A percentile compares a stretch with the other conserved stretches of the same genome.
Evolutionary conservation across 2,888 invertebrate species (phyloP).

Genomic region (Ecliptopera silaceata): DNA sequence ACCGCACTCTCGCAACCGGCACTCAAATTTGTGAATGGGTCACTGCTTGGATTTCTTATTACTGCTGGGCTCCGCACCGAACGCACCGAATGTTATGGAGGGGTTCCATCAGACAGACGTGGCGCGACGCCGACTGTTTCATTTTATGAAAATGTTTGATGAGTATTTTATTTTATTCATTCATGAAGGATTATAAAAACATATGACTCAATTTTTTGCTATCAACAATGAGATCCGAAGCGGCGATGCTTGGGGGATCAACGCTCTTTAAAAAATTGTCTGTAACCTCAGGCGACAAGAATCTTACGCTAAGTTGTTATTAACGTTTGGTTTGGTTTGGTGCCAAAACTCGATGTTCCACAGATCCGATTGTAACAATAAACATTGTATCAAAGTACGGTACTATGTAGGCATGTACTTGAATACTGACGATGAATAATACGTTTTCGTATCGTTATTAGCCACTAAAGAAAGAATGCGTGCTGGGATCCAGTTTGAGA

Average conservation of each 20-base stretch:
- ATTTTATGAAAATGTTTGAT: not conserved
- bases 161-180: too few relatives aligned
- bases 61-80: not conserved
- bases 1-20: conserved; percentile 27
- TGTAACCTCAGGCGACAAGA: too few relatives aligned
- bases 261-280: not conserved
- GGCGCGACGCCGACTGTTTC: too few relatives aligned
- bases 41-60: conserved; percentile 22
- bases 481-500: conserved; percentile 21
- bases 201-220: conserved; percentile 22
- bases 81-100: conserved; percentile 3
- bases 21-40: conserved; percentile 24
- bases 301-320: not conserved
- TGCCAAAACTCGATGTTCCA: not conserved
- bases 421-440: too few relatives aligned
- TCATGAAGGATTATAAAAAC: conserved; percentile 11
- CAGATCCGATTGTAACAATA: not conserved
- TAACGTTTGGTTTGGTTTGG: not conserved
- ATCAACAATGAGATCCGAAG: conserved; percentile 7
- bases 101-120: not conserved
- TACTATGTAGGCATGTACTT: too few relatives aligned
- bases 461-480: not conserved
- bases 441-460: too few relatives aligned
- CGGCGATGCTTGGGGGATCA: conserved; percentile 17
- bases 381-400: not conserved